A percentile compares a stretch with the other conserved stretches of the same genome.
Evolutionary conservation across 2,113 vertebrate genomes (phyloP).

Genomic region (Notothenia rossii): DNA sequence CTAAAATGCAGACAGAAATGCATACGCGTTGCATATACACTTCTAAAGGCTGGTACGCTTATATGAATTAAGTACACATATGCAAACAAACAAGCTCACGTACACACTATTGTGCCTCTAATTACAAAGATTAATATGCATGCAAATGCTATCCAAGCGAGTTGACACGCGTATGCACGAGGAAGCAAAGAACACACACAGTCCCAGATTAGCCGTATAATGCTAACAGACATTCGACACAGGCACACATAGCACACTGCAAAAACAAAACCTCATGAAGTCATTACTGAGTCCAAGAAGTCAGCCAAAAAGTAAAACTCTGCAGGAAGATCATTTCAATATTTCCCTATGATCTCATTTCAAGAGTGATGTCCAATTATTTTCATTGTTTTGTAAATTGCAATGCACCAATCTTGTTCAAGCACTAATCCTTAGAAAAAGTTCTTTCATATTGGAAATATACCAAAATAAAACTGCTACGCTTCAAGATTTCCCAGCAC

Average conservation of each 20-base stretch:
- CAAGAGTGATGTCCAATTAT: not conserved
- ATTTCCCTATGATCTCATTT: not conserved
- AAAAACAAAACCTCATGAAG: not conserved
- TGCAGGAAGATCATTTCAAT: not conserved
- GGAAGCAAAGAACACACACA: constrained; percentile 10
- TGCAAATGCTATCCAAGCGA: constrained; percentile 1
- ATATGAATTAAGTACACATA: not conserved
- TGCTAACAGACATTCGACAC: constrained; percentile 7
- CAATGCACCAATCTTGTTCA: not conserved
- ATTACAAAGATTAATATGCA: constrained; percentile 39
- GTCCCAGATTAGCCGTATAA: constrained; percentile 7
- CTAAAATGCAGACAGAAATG: not conserved
- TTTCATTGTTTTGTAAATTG: not conserved
- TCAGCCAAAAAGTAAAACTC: not conserved
- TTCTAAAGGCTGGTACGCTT: constrained; percentile 1
- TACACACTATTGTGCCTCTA: not conserved
- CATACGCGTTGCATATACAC: not conserved
- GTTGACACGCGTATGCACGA: not conserved
- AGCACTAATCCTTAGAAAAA: too few relatives aligned
- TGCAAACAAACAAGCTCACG: not conserved
- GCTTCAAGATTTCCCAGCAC: not conserved
- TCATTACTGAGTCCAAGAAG: not conserved
- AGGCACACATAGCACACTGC: not conserved
- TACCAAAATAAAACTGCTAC: not conserved
- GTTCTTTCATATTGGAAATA: not conserved